Evolutionary conservation across 2,113 vertebrate genomes (phyloP).

Genomic region (Craseonycteris thonglongyai): DNA sequence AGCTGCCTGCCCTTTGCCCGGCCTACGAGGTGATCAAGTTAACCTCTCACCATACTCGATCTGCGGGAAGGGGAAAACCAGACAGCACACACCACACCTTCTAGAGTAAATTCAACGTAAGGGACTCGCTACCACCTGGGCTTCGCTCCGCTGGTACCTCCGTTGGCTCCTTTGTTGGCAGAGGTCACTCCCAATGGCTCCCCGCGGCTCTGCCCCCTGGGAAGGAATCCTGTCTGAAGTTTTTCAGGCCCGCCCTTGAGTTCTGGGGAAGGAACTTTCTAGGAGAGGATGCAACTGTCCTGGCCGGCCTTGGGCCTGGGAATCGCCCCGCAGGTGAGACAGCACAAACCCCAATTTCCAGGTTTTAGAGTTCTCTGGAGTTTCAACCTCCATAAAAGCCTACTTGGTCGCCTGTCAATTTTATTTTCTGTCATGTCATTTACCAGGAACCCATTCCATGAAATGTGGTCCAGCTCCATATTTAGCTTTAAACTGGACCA

Average conservation of each 20-base stretch:
- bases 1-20: neutral
- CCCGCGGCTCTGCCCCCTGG: neutral
- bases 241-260: neutral
- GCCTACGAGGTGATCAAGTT: fast-evolving
- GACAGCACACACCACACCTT: fast-evolving
- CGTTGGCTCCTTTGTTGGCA: neutral
- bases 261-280: neutral
- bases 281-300: neutral
- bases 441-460: neutral
- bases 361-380: neutral
- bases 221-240: neutral
- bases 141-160: neutral
- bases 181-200: fast-evolving
- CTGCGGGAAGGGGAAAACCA: fast-evolving
- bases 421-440: neutral
- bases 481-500: neutral
- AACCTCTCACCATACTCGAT: neutral
- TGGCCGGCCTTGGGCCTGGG: neutral
- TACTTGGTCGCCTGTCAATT: neutral
- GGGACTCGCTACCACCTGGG: fast-evolving
- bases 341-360: neutral
- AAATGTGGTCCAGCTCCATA: neutral
- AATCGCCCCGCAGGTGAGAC: neutral
- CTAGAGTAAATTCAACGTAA: neutral
- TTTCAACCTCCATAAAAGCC: neutral